Evolutionary conservation across 2,797 vertebrate genomes (phyloP).

Genomic region (Neopelma chrysocephalum): DNA sequence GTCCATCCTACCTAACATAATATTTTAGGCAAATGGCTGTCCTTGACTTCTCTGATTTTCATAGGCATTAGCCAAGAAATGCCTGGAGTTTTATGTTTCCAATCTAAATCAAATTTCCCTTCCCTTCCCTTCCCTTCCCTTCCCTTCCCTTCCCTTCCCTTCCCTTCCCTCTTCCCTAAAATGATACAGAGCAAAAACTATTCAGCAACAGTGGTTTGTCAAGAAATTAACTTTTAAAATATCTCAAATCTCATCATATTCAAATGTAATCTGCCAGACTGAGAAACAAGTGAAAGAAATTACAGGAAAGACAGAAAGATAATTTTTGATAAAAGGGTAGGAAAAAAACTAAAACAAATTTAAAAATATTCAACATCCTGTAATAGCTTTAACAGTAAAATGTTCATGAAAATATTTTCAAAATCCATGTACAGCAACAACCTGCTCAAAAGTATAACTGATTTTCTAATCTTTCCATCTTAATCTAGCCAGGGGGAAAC

Average conservation of each 20-base stretch:
- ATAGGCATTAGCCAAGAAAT: neutral
- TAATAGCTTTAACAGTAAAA: neutral
- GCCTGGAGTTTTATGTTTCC: neutral
- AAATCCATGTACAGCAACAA: neutral
- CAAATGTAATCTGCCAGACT: neutral
- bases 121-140: neutral
- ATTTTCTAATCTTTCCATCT: neutral
- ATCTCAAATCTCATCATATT: neutral
- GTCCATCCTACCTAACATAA: neutral
- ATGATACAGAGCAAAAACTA: neutral
- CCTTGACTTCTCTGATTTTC: neutral
- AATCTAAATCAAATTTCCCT: neutral
- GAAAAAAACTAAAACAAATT: neutral
- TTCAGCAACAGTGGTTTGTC: neutral
- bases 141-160: neutral
- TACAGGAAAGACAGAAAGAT: neutral
- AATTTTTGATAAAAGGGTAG: neutral
- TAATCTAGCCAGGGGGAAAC: neutral
- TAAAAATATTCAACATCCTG: accelerated
- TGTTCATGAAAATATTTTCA: neutral
- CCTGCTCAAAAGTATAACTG: neutral
- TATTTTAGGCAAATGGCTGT: neutral
- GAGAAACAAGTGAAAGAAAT: neutral
- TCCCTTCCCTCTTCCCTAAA: neutral
- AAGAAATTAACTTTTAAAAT: neutral